Base-by-base conservation (phyloP, 2,888 invertebrate genomes). In the Allacma fusca region DNA sequence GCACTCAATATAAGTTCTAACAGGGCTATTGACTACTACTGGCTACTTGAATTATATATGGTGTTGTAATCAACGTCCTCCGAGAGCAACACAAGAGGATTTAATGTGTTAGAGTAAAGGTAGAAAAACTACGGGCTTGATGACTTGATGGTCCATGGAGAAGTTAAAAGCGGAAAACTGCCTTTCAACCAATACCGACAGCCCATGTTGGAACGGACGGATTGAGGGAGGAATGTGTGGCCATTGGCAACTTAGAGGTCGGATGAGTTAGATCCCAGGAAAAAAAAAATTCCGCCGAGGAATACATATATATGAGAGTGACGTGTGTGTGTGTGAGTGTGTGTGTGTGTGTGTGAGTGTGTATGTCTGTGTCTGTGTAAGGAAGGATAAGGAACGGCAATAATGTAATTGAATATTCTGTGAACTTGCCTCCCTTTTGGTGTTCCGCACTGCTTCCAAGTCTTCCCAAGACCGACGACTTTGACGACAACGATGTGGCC, bases 371-470 rank as follows among this genome's bases (percentile, higher is more conserved):
- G 57, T n/a, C 21, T 68, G 68, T 68, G 68, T 68, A 43, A 21
- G 71, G 71, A 50, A 29, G 50, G 29, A 57, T 71, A 72, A 73
- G 73, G 72, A 73, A 73, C 43, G 50, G 79, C 79, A 79, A 79
- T 79, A 72, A 73, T 69, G 76, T 79, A 79, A 79, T 79, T 79
- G 79, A 79, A 79, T 79, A 78, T 78, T 76, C 75, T 75, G 72
- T 75, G 65, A 65, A 71, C 77, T 50, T 40, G 40, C 65, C 64
- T 65, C 77, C 64, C 72, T 77, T 67, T 34, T 69, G 29, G 59
- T 50, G 59, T 26, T 26, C 26, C 68, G 24, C 44, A n/a, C 50
- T 44, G 19, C 23, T 26, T 23, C 5, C 50, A 50, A 50, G 50
- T 9, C 1, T 2, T 19, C 19, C 50, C 1, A 50, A 16, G 16